phyloP scores from a whole-genome alignment of 2,113 vertebrate genomes.

The Gasterosteus nipponicus region DNA sequence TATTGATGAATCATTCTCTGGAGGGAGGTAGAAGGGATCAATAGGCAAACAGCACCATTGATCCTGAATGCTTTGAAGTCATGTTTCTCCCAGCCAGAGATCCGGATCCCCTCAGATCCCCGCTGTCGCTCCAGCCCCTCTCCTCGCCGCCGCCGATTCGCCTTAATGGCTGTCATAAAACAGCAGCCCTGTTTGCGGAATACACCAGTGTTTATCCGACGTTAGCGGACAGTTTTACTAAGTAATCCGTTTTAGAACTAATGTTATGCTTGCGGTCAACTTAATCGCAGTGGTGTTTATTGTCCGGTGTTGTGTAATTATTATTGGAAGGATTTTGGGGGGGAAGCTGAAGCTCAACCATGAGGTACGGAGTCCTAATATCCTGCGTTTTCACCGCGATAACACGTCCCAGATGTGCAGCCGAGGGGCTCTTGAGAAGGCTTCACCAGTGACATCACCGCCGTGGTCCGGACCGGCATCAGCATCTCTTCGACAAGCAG shows the following conservation, averaged over 20 bases:
- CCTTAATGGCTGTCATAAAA: constrained; percentile 65
- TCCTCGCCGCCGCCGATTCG: constrained; percentile 32
- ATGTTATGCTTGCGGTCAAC: constrained; percentile 24
- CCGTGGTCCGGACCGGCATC: constrained; percentile 63
- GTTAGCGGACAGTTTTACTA: constrained; percentile 33
- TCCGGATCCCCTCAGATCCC: constrained; percentile 41
- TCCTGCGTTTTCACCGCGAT: constrained; percentile 43
- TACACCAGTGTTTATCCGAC: constrained; percentile 9
- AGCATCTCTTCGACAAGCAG: constrained; percentile 57
- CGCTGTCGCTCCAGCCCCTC: not conserved
- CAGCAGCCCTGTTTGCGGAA: constrained; percentile 45
- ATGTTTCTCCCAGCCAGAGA: constrained; percentile 73
- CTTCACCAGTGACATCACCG: constrained; percentile 67
- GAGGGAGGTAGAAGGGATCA: constrained; percentile 58
- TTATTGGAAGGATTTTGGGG: constrained; percentile 13
- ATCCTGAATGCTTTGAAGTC: constrained; percentile 77
- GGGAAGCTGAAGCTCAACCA: constrained; percentile 26
- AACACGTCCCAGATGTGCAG: constrained; percentile 74
- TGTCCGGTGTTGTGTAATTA: constrained; percentile 18
- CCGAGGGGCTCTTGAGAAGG: constrained; percentile 30
- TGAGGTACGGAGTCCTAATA: constrained; percentile 61
- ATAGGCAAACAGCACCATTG: constrained; percentile 78
- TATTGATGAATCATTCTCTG: constrained; percentile 69
- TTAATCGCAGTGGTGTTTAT: constrained; percentile 6
- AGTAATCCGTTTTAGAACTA: constrained; percentile 35